Conservation (phyloP, 2,888 invertebrate genomes). For the Temnothorax rugatulus region DNA sequence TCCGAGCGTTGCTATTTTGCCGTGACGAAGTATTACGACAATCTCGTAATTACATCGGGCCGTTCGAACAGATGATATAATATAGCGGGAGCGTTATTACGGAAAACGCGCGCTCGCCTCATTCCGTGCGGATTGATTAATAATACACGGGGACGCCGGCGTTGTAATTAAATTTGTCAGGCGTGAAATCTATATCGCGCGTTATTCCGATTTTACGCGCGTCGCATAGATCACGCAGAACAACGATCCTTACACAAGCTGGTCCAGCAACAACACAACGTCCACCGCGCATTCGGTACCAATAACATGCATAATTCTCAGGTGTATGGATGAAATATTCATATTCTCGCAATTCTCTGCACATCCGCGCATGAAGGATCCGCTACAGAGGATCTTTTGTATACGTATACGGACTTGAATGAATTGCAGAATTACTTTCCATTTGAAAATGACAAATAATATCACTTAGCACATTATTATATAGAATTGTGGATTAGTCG, state of each 20-base stretch:
- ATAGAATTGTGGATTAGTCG: not conserved
- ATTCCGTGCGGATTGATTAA: conserved; percentile 52
- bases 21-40: conserved; percentile 55
- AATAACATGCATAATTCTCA: conserved; percentile 46
- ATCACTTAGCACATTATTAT: not conserved
- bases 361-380: not conserved
- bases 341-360: not conserved
- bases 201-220: conserved; percentile 56
- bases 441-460: not conserved
- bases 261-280: not conserved
- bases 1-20: conserved; percentile 30
- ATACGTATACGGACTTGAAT: not conserved
- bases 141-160: conserved; percentile 45
- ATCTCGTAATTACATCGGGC: conserved; percentile 55
- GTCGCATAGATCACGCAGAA: conserved; percentile 54
- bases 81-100: conserved; percentile 55
- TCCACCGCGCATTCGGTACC: not conserved
- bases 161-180: conserved; percentile 56
- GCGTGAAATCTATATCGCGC: conserved; percentile 56
- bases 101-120: conserved; percentile 49
- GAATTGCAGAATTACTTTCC: not conserved
- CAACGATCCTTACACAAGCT: conserved; percentile 48
- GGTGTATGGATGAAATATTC: not conserved
- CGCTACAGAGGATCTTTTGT: not conserved
- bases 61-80: conserved; percentile 54